Percentiles rank a stretch among this genome's conserved stretches.
Evolutionary conservation across 2,797 vertebrate genomes (phyloP).

Genomic region (Erpetoichthys calabaricus): DNA sequence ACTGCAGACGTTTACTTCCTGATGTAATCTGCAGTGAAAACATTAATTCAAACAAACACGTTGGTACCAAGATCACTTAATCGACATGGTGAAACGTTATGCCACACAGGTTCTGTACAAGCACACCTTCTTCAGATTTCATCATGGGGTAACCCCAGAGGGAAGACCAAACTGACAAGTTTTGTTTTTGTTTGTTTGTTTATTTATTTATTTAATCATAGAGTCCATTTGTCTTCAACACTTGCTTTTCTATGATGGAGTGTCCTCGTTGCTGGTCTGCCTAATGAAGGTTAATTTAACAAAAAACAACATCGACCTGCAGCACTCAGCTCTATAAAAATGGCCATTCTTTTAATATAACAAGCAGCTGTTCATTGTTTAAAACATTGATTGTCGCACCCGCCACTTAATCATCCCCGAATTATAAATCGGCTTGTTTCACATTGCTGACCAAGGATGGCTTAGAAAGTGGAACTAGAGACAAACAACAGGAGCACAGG

Average conservation of each 20-base stretch:
- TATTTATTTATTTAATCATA: conserved; percentile 3
- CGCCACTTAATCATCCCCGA: conserved; percentile 37
- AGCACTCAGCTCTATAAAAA: conserved; percentile 25
- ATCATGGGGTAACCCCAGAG: too few species aligned
- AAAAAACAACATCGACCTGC: conserved; percentile 45
- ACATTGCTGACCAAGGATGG: background rate
- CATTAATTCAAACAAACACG: too few species aligned
- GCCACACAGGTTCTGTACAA: too few species aligned
- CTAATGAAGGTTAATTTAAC: conserved; percentile 41
- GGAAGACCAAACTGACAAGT: too few species aligned
- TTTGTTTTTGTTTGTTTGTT: too few species aligned
- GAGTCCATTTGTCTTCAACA: conserved; percentile 41
- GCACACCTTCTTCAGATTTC: too few species aligned
- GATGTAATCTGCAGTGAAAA: too few species aligned
- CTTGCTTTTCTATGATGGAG: conserved; percentile 37
- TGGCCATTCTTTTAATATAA: conserved; percentile 8
- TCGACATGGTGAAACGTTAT: too few species aligned
- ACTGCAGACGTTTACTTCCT: too few species aligned
- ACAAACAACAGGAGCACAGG: background rate
- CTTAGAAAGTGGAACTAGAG: background rate
- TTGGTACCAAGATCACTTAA: too few species aligned
- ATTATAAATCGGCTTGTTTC: conserved; percentile 11
- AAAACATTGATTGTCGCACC: conserved; percentile 31
- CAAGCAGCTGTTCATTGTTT: conserved; percentile 10
- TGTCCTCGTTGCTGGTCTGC: conserved; percentile 35